These are phyloP conservation scores for Onthophagus sagittarius DNA, from an alignment of 2,888 invertebrate species.

Conservation along the genomic window DNA sequence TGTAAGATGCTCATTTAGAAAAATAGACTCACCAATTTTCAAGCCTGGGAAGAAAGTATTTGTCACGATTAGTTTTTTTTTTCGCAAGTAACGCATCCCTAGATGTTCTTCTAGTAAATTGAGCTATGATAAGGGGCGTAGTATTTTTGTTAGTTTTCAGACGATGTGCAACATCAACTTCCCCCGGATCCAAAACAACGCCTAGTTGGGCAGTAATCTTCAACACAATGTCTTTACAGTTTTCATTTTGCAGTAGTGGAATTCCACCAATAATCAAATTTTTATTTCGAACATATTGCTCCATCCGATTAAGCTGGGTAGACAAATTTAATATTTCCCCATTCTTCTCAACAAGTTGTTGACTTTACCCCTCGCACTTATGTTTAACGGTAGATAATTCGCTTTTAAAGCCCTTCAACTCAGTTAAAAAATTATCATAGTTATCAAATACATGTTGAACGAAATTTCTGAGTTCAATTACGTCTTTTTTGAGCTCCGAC, in stretches of 20 bases:
- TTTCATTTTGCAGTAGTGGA: not conserved
- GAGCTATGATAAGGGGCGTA: not conserved
- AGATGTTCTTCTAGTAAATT: not conserved
- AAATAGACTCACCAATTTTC: not conserved
- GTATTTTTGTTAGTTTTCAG: not conserved
- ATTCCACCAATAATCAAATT: not conserved
- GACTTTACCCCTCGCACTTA: not conserved
- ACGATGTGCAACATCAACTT: not conserved
- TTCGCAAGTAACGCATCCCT: not conserved
- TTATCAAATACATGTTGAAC: slow-evolving; percentile 1
- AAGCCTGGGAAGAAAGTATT: not conserved
- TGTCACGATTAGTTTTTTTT: not conserved
- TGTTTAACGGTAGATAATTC: not conserved
- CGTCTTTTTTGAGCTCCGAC: not conserved
- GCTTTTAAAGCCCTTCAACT: not conserved
- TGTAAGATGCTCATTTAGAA: not conserved
- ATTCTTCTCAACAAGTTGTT: not conserved
- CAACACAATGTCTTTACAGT: not conserved
- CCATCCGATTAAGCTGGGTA: not conserved
- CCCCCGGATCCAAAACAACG: not conserved
- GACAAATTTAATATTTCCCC: not conserved
- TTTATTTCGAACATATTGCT: not conserved
- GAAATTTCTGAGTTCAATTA: not conserved
- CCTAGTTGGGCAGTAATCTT: not conserved
- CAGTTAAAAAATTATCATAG: not conserved